Evolutionary conservation across 2,113 vertebrate genomes (phyloP).

Genomic region (Ondatra zibethicus): DNA sequence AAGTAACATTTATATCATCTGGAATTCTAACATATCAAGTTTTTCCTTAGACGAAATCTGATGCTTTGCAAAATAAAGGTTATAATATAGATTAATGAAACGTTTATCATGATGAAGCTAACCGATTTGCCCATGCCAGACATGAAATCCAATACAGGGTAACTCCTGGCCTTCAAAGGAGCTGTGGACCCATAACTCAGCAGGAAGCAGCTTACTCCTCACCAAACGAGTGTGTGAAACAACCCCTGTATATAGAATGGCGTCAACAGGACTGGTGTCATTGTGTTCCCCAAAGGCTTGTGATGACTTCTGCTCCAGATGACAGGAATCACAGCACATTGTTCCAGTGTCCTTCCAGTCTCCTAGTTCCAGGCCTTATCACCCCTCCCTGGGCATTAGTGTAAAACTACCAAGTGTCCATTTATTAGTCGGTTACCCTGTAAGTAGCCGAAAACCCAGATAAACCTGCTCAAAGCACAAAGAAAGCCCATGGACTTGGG

Average conservation of each 20-base stretch:
- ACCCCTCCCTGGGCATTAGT: neutral
- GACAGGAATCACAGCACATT: neutral
- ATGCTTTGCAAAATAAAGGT: slow-evolving; percentile 45
- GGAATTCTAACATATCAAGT: slow-evolving; percentile 36
- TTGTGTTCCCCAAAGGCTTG: neutral
- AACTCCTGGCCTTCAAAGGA: neutral
- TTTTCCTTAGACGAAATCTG: slow-evolving; percentile 51
- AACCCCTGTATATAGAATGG: neutral
- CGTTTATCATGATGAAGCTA: slow-evolving; percentile 22
- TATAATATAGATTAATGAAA: slow-evolving; percentile 22
- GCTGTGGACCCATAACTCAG: neutral
- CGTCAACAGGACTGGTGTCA: neutral
- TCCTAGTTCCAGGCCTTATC: neutral
- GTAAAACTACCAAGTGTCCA: neutral
- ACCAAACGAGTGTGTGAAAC: neutral
- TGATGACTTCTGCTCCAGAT: neutral
- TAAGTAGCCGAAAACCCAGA: slow-evolving; percentile 46
- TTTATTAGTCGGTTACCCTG: neutral
- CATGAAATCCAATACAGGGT: neutral
- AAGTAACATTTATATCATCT: slow-evolving; percentile 63
- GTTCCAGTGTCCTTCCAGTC: neutral
- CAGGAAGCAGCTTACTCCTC: neutral
- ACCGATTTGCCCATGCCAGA: slow-evolving; percentile 1
- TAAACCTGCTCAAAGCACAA: slow-evolving; percentile 14
- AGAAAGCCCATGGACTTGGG: neutral